A percentile compares a stretch with the other conserved stretches of the same genome.
These are phyloP conservation scores for Diachasmimorpha longicaudata DNA, from an alignment of 1,140 invertebrate species.

Conservation along the genomic window DNA sequence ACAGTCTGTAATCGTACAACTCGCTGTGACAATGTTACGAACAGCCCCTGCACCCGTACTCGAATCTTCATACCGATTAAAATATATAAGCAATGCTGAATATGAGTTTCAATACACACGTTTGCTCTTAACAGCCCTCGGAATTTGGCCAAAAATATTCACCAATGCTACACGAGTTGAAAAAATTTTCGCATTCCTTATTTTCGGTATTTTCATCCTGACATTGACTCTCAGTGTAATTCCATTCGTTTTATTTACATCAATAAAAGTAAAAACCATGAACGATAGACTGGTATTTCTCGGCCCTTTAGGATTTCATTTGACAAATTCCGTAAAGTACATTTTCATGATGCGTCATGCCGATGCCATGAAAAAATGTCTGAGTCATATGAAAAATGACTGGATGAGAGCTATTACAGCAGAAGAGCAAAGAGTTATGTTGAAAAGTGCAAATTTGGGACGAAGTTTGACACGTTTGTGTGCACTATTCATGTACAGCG, in stretches of 20 bases:
- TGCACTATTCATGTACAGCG: slow-evolving; percentile 19
- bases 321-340: slow-evolving; percentile 35
- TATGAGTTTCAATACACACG: neutral
- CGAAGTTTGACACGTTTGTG: slow-evolving; percentile 10
- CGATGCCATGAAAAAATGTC: slow-evolving; percentile 13
- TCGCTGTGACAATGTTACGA: neutral
- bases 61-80: neutral
- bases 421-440: slow-evolving; percentile 16
- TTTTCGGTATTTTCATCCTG: neutral
- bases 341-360: slow-evolving; percentile 3
- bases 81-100: neutral
- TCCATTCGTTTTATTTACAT: slow-evolving; percentile 9
- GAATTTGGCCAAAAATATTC: slow-evolving; percentile 5
- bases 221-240: slow-evolving; percentile 15
- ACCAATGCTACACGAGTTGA: neutral
- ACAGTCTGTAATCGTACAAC: too few species aligned
- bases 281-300: slow-evolving; percentile 26
- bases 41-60: neutral
- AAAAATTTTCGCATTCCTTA: neutral
- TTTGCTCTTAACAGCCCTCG: slow-evolving; percentile 6
- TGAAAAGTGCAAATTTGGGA: slow-evolving; percentile 1
- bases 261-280: neutral
- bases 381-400: slow-evolving; percentile 14
- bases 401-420: neutral
- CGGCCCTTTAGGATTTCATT: slow-evolving; percentile 33